phyloP scores from a whole-genome alignment of 1,140 invertebrate genomes.

The Musca vetustissima region DNA sequence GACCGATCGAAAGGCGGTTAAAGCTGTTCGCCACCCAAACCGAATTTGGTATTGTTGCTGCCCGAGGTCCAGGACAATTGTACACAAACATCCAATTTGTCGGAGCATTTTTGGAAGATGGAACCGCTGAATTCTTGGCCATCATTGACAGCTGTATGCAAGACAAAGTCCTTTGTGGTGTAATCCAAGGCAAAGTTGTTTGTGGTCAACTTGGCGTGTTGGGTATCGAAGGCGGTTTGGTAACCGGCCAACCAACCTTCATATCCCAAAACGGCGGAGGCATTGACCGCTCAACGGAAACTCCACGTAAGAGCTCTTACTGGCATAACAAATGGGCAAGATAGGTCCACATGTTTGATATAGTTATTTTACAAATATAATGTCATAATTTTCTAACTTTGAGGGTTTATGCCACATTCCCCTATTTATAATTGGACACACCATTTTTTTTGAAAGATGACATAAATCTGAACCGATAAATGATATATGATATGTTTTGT shows the following conservation, averaged over 20 bases:
- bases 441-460: too few relatives aligned
- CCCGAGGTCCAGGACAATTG: constrained; percentile 88
- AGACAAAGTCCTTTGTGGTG: constrained; percentile 82
- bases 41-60: constrained; percentile 86
- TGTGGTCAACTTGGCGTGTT: constrained; percentile 85
- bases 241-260: constrained; percentile 92
- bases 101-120: constrained; percentile 89
- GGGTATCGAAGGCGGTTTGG: constrained; percentile 86
- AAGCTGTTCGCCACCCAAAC: constrained; percentile 86
- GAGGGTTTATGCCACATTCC: too few relatives aligned
- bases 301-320: too few relatives aligned
- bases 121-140: constrained; percentile 90
- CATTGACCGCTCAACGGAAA: constrained; percentile 82
- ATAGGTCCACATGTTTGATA: too few relatives aligned
- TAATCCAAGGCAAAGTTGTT: constrained; percentile 96
- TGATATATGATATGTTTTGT: too few relatives aligned
- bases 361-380: too few relatives aligned
- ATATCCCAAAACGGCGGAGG: constrained; percentile 83
- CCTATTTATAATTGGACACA: too few relatives aligned
- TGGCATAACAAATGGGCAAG: too few relatives aligned
- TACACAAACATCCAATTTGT: constrained; percentile 83
- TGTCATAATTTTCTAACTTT: too few relatives aligned
- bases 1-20: too few relatives aligned
- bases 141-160: constrained; percentile 92
- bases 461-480: too few relatives aligned